Base-by-base conservation (phyloP, 23 tunicate genomes). In the Ciona savignyi region DNA sequence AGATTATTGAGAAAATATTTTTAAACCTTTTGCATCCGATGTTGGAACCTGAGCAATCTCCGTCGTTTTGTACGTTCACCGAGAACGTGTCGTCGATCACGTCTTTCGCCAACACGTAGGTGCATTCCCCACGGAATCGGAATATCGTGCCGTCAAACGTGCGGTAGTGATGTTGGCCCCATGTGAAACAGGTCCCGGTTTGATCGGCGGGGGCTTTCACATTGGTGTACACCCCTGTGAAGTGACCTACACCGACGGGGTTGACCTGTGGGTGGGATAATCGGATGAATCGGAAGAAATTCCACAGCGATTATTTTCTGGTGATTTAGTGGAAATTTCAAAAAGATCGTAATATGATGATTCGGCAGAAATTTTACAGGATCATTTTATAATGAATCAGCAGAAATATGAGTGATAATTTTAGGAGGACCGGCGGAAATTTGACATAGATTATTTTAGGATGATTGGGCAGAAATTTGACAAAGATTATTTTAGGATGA, bases 121-220 rank as follows among this genome's bases (percentile, higher is more conserved):
- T 95, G 71, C 99, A 95, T 15, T 74, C 25, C 3, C 99, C 99
- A 30, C 88, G 74, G 74, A 84, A 84, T 42, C 93, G 76, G 78
- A 67, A 95, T 19, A 89, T 81, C 19, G 86, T 84, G 23, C 99
- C 99, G 49, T 95, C 99, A 61, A 88, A 95, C 11, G 99, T 95
- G 23, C 95, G 90, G 74, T 88, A 95, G 65, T 95, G 99, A 80
- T 95, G 99, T 71, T 95, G 99, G 24, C 99, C 99, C 99, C 99
- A 95, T 20, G 99, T 95, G 76, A 72, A 88, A 64, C 99, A 95
- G 49, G 84, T 80, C n/a, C 99, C 99, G 0, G 99, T 68, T 66
- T 85, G 85, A 60, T 86, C 93, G 1, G 81, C 99, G 21, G 99
- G 96, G 1, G 95, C 86, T 76, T 95, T 95, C 20, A 80, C 81